Evolutionary conservation across 2,113 vertebrate species (phyloP), one percentile per base, ranked within the genome.

Genomic region (Callipepla californica): DNA sequence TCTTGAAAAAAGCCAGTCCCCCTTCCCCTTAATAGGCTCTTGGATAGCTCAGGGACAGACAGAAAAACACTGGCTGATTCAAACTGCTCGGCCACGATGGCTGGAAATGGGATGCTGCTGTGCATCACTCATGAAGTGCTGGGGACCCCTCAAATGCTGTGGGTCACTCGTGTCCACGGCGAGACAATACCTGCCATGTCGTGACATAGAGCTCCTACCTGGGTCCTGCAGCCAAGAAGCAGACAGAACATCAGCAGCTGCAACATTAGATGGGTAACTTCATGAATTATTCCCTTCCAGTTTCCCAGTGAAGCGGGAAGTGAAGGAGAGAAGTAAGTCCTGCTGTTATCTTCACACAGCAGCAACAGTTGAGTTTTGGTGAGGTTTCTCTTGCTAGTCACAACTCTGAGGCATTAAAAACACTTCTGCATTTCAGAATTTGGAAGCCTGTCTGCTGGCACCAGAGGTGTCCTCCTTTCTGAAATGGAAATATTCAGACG

Each of bases 21-120:
- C 32, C 80, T 76, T 57, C 38, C n/a, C 70, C 65, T 95, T 85
- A 87, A 51, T 15, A 51, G 50, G 25, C 78, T 96, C 61, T 73
- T 63, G 75, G 69, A 86, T 93, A 50, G 51, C 63, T 32, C 48
- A 34, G 72, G 48, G 34, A 36, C 61, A 63, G 36, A 66, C 13
- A 55, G 85, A 65, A 77, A 83, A 91, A 55, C 36, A 36, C 30
- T 6, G 28, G 65, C 38, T 30, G 48, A 34, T 67, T 32, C 68
- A 90, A 74, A 51, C 23, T 0, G 38, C 53, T 74, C 38, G 14
- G n/a, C 11, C 11, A 48, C 55, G 17, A 47, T 12, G 34, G 32
- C 45, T 63, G 40, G 20, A 82, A 6, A 2, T 36, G 16, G 36
- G 47, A 28, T 62, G 61, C 61, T 38, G 59, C 18, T 26, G 15